Conservation (phyloP, 2,113 vertebrate species). For the Ochotona princeps region DNA sequence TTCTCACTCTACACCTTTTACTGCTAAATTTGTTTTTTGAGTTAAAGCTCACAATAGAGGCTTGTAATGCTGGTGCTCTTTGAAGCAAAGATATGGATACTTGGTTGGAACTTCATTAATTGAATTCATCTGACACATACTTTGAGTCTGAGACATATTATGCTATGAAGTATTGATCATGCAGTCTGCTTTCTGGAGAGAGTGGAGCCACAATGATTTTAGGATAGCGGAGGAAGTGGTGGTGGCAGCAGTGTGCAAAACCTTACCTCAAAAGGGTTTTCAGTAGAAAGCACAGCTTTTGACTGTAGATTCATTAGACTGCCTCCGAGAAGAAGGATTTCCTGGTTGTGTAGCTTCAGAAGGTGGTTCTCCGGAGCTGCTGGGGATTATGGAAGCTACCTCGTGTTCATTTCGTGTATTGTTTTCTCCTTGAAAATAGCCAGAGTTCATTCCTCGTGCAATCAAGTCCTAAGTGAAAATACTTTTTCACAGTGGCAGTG, state of each 20-base stretch:
- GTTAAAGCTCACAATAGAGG: not conserved
- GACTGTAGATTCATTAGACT: too few species aligned
- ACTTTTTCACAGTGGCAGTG: not conserved
- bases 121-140: not conserved
- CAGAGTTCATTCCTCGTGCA: not conserved
- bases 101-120: not conserved
- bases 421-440: constrained; percentile 1
- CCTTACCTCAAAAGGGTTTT: not conserved
- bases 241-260: not conserved
- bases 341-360: not conserved
- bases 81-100: not conserved
- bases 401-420: too few species aligned
- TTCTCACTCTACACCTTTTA: not conserved
- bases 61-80: accelerated
- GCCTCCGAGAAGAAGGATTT: not conserved
- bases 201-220: not conserved
- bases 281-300: too few species aligned
- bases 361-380: not conserved
- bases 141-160: not conserved
- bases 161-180: accelerated
- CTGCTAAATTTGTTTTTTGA: not conserved
- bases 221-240: too few species aligned
- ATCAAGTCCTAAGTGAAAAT: not conserved
- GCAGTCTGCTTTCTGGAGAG: not conserved
- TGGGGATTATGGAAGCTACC: not conserved